These are phyloP conservation scores for Oceanodroma leucorhoa DNA, from an alignment of 2,797 vertebrate genomes.

Conservation along the genomic window DNA sequence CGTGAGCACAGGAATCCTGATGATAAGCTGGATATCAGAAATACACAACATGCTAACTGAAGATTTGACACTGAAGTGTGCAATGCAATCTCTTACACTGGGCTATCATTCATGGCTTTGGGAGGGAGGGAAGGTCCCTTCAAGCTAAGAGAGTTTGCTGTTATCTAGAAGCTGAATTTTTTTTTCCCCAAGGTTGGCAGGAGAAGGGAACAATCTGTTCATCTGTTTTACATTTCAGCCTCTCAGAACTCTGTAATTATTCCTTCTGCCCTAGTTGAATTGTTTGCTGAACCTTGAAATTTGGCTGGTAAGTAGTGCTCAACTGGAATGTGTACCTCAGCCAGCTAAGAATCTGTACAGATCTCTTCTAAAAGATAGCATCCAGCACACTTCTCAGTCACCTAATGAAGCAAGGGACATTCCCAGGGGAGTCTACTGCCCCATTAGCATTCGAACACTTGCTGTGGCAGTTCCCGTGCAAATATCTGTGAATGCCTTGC, in stretches of 20 bases:
- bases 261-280: background rate
- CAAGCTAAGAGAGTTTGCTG: background rate
- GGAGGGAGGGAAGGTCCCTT: background rate
- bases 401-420: background rate
- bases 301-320: background rate
- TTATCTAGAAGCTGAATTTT: background rate
- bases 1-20: fast-evolving
- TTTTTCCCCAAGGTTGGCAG: background rate
- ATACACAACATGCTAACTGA: background rate
- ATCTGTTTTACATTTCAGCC: background rate
- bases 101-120: background rate
- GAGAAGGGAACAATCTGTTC: background rate
- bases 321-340: background rate
- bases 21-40: background rate
- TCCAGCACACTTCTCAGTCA: background rate
- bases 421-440: background rate
- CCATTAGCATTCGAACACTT: background rate
- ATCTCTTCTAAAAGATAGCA: background rate
- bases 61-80: background rate
- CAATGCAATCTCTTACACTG: background rate
- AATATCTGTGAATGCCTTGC: background rate
- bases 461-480: background rate
- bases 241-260: conserved; percentile 5
- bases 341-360: background rate
- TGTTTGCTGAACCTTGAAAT: conserved; percentile 31